phyloP scores from a whole-genome alignment of 1,140 invertebrate species.

The Tetramorium parvispinum region DNA sequence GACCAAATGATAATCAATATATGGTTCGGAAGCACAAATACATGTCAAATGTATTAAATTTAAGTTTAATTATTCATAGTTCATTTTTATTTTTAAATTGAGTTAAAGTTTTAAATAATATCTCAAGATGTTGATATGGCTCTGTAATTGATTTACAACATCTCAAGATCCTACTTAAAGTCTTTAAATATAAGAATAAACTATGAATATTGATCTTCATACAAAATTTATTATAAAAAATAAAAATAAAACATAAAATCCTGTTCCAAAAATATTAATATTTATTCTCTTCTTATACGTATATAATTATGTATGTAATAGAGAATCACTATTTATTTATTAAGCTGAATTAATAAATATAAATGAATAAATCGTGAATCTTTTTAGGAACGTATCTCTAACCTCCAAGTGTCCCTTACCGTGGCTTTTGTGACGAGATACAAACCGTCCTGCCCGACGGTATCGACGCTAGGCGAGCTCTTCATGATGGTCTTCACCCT shows the following conservation, averaged over 20 bases:
- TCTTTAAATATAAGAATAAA: no score
- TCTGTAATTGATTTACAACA: no score
- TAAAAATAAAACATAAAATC: no score
- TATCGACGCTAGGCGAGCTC: constrained; percentile 93
- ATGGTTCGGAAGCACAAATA: background rate
- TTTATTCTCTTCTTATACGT: background rate
- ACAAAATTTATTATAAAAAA: no score
- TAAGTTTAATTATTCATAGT: no score
- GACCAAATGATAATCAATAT: background rate
- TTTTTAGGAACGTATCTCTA: background rate
- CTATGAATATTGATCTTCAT: no score
- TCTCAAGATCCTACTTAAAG: no score
- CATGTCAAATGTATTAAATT: background rate
- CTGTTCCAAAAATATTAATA: background rate
- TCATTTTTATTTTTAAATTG: no score
- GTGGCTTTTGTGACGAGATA: constrained; percentile 91
- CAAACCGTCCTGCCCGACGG: constrained; percentile 91
- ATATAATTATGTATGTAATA: background rate
- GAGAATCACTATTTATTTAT: background rate
- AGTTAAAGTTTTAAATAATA: no score
- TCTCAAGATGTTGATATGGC: no score
- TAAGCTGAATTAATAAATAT: background rate
- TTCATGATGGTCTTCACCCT: constrained; percentile 95
- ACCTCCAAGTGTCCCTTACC: constrained; percentile 84
- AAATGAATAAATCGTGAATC: background rate